These are phyloP conservation scores for Drosophila leonis DNA, from an alignment of 2,888 invertebrate genomes.

Conservation along the genomic window DNA sequence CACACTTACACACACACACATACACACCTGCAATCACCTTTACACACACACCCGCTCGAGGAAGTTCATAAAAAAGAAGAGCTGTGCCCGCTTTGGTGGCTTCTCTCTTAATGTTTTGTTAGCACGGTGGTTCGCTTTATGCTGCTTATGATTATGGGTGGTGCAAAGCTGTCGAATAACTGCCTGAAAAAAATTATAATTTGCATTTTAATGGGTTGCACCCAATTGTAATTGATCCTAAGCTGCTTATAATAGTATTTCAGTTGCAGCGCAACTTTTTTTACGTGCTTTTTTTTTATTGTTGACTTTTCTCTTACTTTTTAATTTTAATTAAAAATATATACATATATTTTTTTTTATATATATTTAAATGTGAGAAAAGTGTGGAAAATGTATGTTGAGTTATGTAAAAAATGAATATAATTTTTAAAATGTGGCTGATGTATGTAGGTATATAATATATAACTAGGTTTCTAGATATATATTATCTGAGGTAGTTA, in stretches of 20 bases:
- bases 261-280: constrained; percentile 5
- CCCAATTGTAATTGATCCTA: constrained; percentile 56
- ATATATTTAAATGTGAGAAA: neutral
- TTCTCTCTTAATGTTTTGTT: constrained; percentile 59
- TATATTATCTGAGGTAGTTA: neutral
- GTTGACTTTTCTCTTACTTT: neutral
- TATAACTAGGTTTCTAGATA: neutral
- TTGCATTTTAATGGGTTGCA: constrained; percentile 52
- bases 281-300: constrained; percentile 7
- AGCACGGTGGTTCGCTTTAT: constrained; percentile 52
- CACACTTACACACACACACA: constrained; percentile 7
- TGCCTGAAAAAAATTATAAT: constrained; percentile 7
- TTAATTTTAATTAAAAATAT: neutral
- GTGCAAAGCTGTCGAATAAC: constrained; percentile 39
- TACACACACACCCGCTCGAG: constrained; percentile 34
- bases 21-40: neutral
- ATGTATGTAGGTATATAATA: neutral
- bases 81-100: constrained; percentile 53
- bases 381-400: neutral
- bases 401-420: neutral
- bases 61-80: constrained; percentile 44
- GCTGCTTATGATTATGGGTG: constrained; percentile 16
- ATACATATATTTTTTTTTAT: neutral
- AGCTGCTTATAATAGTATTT: constrained; percentile 30
- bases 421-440: neutral